Percentiles rank a stretch among this genome's conserved stretches.
These are phyloP conservation scores for Meghimatium bilineatum DNA, from an alignment of 2,888 invertebrate genomes.

Conservation along the genomic window DNA sequence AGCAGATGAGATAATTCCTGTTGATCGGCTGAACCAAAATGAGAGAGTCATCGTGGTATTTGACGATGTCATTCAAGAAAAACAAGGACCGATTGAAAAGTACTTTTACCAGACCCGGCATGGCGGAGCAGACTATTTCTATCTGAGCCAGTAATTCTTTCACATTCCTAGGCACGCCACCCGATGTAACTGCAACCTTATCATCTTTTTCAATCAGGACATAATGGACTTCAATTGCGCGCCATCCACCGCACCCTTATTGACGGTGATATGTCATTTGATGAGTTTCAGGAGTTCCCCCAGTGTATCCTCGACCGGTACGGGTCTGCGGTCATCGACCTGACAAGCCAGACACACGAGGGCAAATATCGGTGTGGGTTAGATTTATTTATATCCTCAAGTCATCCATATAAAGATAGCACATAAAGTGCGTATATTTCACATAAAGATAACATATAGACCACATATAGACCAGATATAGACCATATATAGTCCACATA, in stretches of 20 bases:
- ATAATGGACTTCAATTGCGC: conserved; percentile 1
- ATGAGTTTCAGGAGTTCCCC: not conserved
- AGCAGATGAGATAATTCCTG: not conserved
- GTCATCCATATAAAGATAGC: not conserved
- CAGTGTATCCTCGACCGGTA: not conserved
- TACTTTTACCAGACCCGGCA: not conserved
- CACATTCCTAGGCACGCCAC: not conserved
- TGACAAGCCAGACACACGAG: not conserved
- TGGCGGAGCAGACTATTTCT: not conserved
- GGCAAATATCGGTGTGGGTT: not conserved
- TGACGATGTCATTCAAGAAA: not conserved
- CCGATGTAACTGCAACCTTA: not conserved
- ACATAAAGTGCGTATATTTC: not conserved
- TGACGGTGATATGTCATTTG: conserved; percentile 2
- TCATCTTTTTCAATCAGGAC: not conserved
- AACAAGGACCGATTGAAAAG: not conserved
- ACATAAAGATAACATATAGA: too few species aligned
- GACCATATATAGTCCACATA: too few species aligned
- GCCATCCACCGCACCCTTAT: not conserved
- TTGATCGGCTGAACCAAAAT: not conserved
- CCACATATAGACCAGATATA: too few species aligned
- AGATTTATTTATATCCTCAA: not conserved
- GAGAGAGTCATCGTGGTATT: not conserved
- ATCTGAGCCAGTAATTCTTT: not conserved
- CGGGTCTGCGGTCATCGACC: not conserved